phyloP scores from a whole-genome alignment of 2,797 vertebrate species.

The Oceanodroma leucorhoa region DNA sequence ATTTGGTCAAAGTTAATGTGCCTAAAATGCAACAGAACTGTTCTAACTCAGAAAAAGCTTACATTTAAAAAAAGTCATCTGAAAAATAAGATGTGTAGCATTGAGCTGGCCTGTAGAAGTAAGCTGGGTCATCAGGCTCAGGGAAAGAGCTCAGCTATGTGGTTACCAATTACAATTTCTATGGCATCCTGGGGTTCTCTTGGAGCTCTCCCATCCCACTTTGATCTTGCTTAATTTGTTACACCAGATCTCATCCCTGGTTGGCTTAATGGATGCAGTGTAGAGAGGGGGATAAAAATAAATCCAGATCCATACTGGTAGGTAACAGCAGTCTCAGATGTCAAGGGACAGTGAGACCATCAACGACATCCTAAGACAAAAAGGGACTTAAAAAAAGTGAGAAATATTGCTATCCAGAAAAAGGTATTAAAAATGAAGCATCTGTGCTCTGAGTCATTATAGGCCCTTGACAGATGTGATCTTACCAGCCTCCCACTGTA shows the following conservation, averaged over 20 bases:
- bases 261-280: background rate
- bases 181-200: background rate
- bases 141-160: background rate
- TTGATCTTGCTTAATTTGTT: background rate
- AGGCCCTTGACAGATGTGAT: slow-evolving; percentile 77
- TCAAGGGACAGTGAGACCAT: slow-evolving; percentile 14
- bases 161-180: background rate
- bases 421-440: slow-evolving; percentile 62
- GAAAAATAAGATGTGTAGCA: background rate
- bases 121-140: background rate
- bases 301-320: background rate
- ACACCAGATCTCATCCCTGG: background rate
- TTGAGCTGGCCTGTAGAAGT: background rate
- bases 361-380: slow-evolving; percentile 28
- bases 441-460: slow-evolving; percentile 76
- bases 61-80: background rate
- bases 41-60: background rate
- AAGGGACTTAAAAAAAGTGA: slow-evolving; percentile 28
- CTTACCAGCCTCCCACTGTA: slow-evolving; percentile 56
- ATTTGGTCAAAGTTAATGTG: background rate
- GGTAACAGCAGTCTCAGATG: slow-evolving; percentile 15
- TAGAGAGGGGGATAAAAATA: background rate
- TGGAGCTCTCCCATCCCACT: background rate
- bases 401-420: slow-evolving; percentile 39
- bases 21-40: background rate